Percentiles rank a stretch among this genome's conserved stretches.
These are phyloP conservation scores for Glossosoma conforme DNA, from an alignment of 1,140 invertebrate species.

Conservation along the genomic window DNA sequence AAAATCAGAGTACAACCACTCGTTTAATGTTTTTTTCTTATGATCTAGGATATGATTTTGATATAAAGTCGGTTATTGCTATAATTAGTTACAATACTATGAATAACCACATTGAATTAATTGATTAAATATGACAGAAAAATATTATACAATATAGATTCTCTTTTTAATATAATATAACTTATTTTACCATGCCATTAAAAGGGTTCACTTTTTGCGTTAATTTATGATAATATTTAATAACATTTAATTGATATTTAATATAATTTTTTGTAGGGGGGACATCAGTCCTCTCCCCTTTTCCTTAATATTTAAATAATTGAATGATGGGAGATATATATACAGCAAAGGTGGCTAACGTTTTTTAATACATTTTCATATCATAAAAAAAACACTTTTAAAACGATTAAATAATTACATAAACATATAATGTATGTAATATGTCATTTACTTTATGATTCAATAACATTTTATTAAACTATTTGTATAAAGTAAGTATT, in stretches of 20 bases:
- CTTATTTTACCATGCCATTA: constrained; percentile 2
- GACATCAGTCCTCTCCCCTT: not conserved
- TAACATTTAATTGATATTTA: constrained; percentile 3
- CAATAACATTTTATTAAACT: too few relatives aligned
- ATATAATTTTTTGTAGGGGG: constrained; percentile 1
- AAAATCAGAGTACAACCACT: not conserved
- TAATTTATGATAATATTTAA: not conserved
- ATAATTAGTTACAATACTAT: constrained; percentile 3
- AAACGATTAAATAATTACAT: too few relatives aligned
- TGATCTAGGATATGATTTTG: constrained; percentile 28
- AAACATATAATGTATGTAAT: too few relatives aligned
- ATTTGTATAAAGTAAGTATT: not conserved
- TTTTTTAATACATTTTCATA: constrained; percentile 17
- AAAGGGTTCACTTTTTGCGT: not conserved
- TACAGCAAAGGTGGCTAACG: constrained; percentile 27
- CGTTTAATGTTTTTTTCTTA: constrained; percentile 17
- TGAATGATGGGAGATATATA: constrained; percentile 32
- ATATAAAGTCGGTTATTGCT: constrained; percentile 32
- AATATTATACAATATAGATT: not conserved
- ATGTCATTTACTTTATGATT: too few relatives aligned
- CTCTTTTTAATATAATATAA: constrained; percentile 2
- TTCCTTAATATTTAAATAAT: constrained; percentile 29
- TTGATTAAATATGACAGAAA: constrained; percentile 4
- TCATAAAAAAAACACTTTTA: not conserved
- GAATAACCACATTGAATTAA: not conserved